phyloP scores from a whole-genome alignment of 2,888 invertebrate species.

The Tholera decimalis region DNA sequence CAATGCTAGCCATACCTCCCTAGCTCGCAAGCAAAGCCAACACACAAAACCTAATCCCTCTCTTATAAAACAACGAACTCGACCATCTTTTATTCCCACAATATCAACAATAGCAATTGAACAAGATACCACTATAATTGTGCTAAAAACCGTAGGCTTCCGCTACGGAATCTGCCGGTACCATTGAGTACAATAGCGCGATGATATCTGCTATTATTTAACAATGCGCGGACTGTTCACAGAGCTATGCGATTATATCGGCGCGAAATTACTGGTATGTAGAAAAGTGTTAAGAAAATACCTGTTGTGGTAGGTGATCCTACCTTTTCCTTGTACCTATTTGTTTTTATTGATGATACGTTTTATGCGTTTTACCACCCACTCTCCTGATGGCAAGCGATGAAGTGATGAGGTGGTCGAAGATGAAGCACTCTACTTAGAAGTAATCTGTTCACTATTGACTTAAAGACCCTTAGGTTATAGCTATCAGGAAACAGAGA shows the following conservation, averaged over 20 bases:
- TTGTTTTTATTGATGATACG: no score
- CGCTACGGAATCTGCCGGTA: constrained; percentile 53
- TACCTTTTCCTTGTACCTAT: neutral
- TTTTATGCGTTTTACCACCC: no score
- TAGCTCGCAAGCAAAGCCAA: neutral
- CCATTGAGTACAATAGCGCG: constrained; percentile 51
- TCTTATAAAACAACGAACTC: constrained; percentile 15
- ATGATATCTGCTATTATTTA: constrained; percentile 60
- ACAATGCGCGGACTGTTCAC: constrained; percentile 52
- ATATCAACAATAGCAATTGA: constrained; percentile 45
- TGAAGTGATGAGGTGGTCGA: no score
- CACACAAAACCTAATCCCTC: constrained; percentile 6
- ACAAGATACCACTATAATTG: constrained; percentile 56
- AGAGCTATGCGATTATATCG: constrained; percentile 36
- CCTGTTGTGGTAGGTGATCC: neutral
- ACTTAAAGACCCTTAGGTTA: no score
- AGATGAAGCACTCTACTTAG: no score
- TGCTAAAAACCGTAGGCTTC: constrained; percentile 55
- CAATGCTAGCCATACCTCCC: no score
- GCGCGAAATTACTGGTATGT: neutral
- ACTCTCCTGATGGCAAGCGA: no score
- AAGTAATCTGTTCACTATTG: no score
- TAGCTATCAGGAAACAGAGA: no score
- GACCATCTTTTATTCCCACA: constrained; percentile 32
- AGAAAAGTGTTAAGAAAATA: constrained; percentile 30